Evolutionary conservation across 2,113 vertebrate genomes (phyloP).

Genomic region (Motacilla tschutschensis): DNA sequence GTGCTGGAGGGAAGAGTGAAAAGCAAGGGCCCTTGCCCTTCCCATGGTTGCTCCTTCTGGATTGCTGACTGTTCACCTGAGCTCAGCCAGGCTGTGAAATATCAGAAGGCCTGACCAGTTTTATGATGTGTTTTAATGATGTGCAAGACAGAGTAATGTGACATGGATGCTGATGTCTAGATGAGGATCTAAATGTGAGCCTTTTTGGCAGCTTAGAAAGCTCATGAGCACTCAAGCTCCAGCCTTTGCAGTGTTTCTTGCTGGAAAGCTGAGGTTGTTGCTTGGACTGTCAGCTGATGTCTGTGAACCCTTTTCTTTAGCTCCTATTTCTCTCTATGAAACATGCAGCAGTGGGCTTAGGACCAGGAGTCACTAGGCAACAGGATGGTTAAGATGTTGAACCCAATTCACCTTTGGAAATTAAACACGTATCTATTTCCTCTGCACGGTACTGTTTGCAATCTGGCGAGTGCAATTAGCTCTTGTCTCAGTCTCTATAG

Average conservation of each 20-base stretch:
- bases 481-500: constrained; percentile 40
- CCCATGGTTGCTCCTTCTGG: neutral
- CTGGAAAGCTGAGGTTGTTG: neutral
- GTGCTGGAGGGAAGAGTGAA: neutral
- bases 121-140: neutral
- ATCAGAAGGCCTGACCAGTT: neutral
- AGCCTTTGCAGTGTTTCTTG: neutral
- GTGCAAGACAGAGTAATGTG: neutral
- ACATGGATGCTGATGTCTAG: neutral
- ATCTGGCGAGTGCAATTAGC: constrained; percentile 56
- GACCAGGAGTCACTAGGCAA: neutral
- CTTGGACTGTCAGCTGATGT: neutral
- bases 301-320: neutral
- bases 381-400: neutral
- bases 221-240: neutral
- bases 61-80: neutral
- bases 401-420: neutral
- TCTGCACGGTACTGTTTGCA: neutral
- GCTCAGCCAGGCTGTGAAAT: neutral
- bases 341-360: neutral
- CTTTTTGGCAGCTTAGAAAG: neutral
- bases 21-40: neutral
- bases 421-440: constrained; percentile 46
- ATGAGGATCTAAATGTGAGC: neutral
- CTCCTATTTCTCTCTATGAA: neutral